These are phyloP conservation scores for Mayetiola destructor DNA, from an alignment of 2,888 invertebrate species.

Conservation along the genomic window DNA sequence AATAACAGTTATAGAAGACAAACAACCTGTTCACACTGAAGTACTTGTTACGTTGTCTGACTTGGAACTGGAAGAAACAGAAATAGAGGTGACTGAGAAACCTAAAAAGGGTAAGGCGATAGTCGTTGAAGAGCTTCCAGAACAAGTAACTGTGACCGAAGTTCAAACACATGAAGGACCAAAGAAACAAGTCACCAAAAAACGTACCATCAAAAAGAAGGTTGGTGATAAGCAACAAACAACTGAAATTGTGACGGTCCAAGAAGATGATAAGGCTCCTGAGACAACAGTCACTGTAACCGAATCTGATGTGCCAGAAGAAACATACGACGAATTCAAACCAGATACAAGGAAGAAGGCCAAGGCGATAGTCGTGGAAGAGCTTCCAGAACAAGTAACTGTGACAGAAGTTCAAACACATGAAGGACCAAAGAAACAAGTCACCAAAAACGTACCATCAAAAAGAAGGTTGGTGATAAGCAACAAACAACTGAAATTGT, in stretches of 20 bases:
- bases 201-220: not conserved
- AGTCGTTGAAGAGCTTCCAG: not conserved
- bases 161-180: not conserved
- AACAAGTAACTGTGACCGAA: not conserved
- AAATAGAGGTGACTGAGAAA: too few species aligned
- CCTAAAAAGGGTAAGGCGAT: not conserved
- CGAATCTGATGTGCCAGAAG: not conserved
- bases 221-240: constrained; percentile 24
- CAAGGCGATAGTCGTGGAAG: not conserved
- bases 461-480: constrained; percentile 32
- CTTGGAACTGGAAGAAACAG: constrained; percentile 3
- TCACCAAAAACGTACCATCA: constrained; percentile 33
- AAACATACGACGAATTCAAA: not conserved
- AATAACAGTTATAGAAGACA: not conserved
- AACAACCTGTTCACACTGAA: not conserved
- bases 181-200: not conserved
- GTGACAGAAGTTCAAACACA: not conserved
- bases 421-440: constrained; percentile 25
- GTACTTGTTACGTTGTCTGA: not conserved
- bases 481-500: constrained; percentile 32
- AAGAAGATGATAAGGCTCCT: not conserved
- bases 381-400: not conserved
- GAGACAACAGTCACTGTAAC: not conserved
- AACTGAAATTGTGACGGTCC: constrained; percentile 25
- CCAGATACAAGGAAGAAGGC: not conserved